phyloP scores from a whole-genome alignment of 35 echinoderm and acorn worm genomes.

The Nesometra sesokonis region DNA sequence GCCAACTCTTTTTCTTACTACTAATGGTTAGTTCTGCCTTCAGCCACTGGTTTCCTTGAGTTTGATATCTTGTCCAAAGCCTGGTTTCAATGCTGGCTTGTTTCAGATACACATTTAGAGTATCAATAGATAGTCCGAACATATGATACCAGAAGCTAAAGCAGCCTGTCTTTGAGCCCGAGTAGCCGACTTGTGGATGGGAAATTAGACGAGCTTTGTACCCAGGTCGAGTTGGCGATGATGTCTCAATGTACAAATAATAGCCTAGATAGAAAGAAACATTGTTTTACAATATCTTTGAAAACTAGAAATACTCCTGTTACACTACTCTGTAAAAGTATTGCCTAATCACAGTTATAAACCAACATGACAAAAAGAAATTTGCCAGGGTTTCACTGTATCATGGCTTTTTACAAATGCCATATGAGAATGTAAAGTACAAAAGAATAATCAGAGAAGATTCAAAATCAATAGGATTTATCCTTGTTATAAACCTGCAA shows the following conservation, averaged over 20 bases:
- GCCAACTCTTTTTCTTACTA: background rate
- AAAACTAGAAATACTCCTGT: no score
- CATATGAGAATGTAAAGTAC: no score
- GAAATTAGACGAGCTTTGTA: constrained; percentile 47
- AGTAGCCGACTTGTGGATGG: background rate
- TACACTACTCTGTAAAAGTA: no score
- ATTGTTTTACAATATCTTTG: no score
- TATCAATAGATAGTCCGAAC: background rate
- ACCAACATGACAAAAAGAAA: no score
- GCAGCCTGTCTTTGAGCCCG: background rate
- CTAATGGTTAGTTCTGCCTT: background rate
- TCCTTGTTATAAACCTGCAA: no score
- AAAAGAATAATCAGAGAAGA: no score
- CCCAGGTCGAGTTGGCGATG: constrained; percentile 9
- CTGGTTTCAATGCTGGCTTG: background rate
- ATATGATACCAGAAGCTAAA: constrained; percentile 13
- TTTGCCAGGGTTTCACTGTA: no score
- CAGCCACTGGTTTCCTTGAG: background rate
- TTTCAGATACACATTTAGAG: background rate
- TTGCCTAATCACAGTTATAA: no score
- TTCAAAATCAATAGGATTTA: no score
- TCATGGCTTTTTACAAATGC: no score
- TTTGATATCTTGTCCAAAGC: constrained; percentile 3
- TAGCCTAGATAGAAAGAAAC: background rate
- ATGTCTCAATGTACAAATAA: constrained; percentile 76